phyloP scores from a whole-genome alignment of 1,140 invertebrate genomes.

The Penaeus indicus region DNA sequence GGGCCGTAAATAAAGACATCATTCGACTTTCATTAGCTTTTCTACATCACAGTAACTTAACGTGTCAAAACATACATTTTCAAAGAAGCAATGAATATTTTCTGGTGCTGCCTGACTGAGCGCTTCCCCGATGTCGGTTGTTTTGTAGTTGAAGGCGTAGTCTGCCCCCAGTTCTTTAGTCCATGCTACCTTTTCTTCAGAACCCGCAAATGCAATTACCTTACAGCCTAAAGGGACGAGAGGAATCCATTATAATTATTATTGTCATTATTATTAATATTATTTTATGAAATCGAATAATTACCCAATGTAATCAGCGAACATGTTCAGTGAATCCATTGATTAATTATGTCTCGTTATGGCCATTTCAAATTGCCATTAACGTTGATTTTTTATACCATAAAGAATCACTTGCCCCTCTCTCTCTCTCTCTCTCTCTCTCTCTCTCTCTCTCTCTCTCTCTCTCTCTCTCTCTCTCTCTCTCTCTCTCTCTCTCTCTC shows the following conservation, averaged over 20 bases:
- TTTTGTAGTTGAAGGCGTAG: constrained; percentile 81
- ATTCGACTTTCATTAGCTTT: neutral
- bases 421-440: too few relatives aligned
- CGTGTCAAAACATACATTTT: constrained; percentile 75
- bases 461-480: too few relatives aligned
- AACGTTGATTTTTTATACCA: too few relatives aligned
- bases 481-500: too few relatives aligned
- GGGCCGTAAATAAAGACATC: too few relatives aligned
- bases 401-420: too few relatives aligned
- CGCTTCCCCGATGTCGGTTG: constrained; percentile 72
- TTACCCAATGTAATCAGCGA: constrained; percentile 34
- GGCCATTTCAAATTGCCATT: too few relatives aligned
- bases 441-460: too few relatives aligned
- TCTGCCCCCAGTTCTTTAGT: constrained; percentile 79
- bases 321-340: neutral
- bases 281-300: neutral
- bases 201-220: constrained; percentile 81
- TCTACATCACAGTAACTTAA: neutral
- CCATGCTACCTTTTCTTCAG: constrained; percentile 81
- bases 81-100: constrained; percentile 81
- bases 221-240: constrained; percentile 72
- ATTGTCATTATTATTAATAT: neutral
- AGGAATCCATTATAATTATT: neutral
- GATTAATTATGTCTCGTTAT: too few relatives aligned
- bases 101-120: constrained; percentile 77